Conservation (phyloP, 2,113 vertebrate species). For the Heterotilapia buettikoferi region DNA sequence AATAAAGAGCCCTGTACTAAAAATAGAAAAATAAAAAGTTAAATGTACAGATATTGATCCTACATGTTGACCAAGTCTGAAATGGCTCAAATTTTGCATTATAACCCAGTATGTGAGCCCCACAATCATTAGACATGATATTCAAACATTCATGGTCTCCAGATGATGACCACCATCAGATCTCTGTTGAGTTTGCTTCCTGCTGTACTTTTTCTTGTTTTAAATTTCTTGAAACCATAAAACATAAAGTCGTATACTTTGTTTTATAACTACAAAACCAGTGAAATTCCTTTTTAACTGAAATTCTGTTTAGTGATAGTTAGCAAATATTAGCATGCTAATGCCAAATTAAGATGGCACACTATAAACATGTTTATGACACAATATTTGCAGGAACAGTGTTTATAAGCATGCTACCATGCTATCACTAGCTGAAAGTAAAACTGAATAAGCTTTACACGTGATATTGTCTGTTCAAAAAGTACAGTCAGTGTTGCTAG, state of each 20-base stretch:
- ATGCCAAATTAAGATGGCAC: not conserved
- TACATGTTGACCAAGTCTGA: not conserved
- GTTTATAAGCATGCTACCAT: not conserved
- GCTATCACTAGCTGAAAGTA: not conserved
- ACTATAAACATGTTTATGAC: not conserved
- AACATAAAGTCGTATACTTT: not conserved
- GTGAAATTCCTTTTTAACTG: not conserved
- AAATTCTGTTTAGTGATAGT: not conserved
- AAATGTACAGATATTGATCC: not conserved
- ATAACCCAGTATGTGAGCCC: not conserved
- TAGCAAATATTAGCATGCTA: not conserved
- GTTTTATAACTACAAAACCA: not conserved
- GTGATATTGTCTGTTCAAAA: not conserved
- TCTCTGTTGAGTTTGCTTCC: not conserved
- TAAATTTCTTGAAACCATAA: not conserved
- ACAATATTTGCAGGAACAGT: not conserved
- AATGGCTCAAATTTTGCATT: not conserved
- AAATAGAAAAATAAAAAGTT: not conserved
- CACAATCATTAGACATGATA: not conserved
- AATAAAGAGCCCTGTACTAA: not conserved
- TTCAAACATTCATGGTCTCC: not conserved
- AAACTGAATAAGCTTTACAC: not conserved
- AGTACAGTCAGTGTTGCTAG: not conserved
- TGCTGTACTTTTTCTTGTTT: not conserved
- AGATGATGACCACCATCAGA: not conserved